These are phyloP conservation scores for Coregonus ussuriensis DNA, from an alignment of 2,797 vertebrate species.

Conservation along the genomic window DNA sequence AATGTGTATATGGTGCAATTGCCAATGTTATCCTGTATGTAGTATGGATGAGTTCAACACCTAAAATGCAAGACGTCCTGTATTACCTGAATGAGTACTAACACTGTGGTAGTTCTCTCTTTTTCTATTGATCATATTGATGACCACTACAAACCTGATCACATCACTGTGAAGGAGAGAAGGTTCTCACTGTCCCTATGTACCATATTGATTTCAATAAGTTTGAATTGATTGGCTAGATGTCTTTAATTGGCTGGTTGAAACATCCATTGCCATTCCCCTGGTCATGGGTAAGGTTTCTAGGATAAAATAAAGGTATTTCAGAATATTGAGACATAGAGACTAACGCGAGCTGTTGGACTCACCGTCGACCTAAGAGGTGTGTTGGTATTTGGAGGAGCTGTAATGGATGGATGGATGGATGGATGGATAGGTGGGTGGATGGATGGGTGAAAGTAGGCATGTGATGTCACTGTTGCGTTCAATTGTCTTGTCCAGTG, in stretches of 20 bases:
- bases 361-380: not conserved
- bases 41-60: not conserved
- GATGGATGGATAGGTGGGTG: too few relatives aligned
- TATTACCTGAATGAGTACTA: slow-evolving; percentile 6
- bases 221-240: too few relatives aligned
- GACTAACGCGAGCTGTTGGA: too few relatives aligned
- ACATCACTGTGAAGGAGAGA: slow-evolving; percentile 34
- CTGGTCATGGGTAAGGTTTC: too few relatives aligned
- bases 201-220: too few relatives aligned
- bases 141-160: slow-evolving; percentile 28
- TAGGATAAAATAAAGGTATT: too few relatives aligned
- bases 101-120: not conserved
- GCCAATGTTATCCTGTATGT: not conserved
- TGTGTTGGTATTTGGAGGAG: not conserved
- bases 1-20: too few relatives aligned
- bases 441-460: too few relatives aligned
- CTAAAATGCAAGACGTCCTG: not conserved
- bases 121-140: slow-evolving; percentile 16
- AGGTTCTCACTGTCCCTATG: not conserved
- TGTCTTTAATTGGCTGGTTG: not conserved
- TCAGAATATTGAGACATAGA: too few relatives aligned
- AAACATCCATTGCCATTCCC: too few relatives aligned
- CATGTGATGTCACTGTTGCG: not conserved
- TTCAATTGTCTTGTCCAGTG: too few relatives aligned
- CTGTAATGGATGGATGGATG: not conserved